Base-by-base conservation (phyloP, 2,888 invertebrate species). In the Chaitophorus viminalis region DNA sequence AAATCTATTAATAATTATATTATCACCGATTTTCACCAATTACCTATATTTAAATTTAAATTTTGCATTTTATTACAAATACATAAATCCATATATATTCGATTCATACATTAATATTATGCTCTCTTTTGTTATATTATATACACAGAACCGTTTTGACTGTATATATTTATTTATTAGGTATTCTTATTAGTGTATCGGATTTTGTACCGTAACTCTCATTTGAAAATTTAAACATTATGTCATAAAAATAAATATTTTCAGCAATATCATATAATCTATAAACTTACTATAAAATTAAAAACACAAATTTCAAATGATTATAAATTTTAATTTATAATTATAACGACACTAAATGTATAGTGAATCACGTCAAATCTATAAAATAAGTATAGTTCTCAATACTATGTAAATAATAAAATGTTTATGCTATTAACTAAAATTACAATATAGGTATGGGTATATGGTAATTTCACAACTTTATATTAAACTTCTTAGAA, bases 401-500 rank as follows among this genome's bases (percentile, higher is more conserved):
- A 36, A 14, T 70, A 31, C 3, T 11, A n/a, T 82, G 25, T n/a
- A n/a, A 29, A n/a, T n/a, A 46, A 31, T 25, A 81, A 36, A 81
- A 81, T 70, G 25, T 46, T 17, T 33, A 52, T 33, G n/a, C 72
- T 9, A n/a, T 52, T 72, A 39, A 60, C 60, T 54, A 18, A 75
- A 83, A 36, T 83, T 33, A 82, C 72, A 52, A 3, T 9, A 2
- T 18, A n/a, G n/a, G n/a, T n/a, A n/a, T n/a, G n/a, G n/a, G n/a
- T n/a, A n/a, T 1, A 46, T 29, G 39, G 25, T 39, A 31, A 39
- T 83, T 75, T 65, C 21, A 39, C 60, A 83, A 83, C 65, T 60
- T 75, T 83, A 75, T 65, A 75, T 83, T 75, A 75, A 54, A 82
- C 33, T 82, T 72, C 70, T 72, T 72, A 18, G 68, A 36, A 60